A percentile compares a stretch with the other conserved stretches of the same genome.
Evolutionary conservation across 2,888 invertebrate genomes (phyloP).

Genomic region (Dicyrtomina minuta): DNA sequence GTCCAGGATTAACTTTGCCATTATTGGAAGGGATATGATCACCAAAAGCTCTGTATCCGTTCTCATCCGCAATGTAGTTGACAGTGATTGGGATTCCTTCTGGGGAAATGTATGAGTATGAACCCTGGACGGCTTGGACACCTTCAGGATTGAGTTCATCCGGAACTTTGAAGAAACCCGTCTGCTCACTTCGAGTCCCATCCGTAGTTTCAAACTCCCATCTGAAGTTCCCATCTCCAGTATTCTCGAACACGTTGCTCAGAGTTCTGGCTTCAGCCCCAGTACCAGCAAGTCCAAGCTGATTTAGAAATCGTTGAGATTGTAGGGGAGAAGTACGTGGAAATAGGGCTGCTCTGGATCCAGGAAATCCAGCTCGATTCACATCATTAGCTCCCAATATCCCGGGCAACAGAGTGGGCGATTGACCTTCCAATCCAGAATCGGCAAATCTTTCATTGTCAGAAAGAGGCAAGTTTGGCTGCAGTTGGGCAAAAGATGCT

Average conservation of each 20-base stretch:
- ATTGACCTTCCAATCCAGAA: no score
- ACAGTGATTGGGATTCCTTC: constrained; percentile 15
- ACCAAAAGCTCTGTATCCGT: constrained; percentile 1
- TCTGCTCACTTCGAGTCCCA: constrained; percentile 34
- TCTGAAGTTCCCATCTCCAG: constrained; percentile 38
- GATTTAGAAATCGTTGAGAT: no score
- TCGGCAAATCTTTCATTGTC: no score
- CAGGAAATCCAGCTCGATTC: no score
- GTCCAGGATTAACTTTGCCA: neutral
- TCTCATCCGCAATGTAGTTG: constrained; percentile 19
- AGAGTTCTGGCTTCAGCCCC: constrained; percentile 26
- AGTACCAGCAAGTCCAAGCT: no score
- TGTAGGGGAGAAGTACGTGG: no score
- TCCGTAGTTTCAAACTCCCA: constrained; percentile 45
- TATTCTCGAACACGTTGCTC: constrained; percentile 38
- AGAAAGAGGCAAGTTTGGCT: no score
- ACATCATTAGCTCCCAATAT: no score
- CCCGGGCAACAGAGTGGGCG: no score
- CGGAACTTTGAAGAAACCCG: constrained; percentile 27
- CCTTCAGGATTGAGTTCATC: constrained; percentile 5
- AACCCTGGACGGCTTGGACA: constrained; percentile 15
- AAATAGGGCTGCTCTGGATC: no score
- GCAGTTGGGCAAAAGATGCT: no score
- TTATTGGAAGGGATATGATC: constrained; percentile 9
- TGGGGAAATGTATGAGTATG: constrained; percentile 25